Conservation (phyloP, 2,888 invertebrate species). For the Tinea semifulvella region DNA sequence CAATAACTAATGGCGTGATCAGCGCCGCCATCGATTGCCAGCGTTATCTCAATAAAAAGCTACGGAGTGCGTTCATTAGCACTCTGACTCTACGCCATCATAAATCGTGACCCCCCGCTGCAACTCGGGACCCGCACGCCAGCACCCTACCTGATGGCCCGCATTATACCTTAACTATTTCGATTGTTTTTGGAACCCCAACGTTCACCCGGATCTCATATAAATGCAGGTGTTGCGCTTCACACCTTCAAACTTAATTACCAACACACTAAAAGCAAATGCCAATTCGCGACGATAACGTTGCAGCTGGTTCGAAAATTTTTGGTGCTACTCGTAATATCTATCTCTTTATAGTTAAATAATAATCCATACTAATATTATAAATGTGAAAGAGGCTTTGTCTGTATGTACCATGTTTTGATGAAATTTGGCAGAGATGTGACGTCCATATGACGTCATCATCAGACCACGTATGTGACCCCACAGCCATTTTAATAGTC, state of each 20-base stretch:
- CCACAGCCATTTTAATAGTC: too few species aligned
- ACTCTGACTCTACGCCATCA: conserved; percentile 62
- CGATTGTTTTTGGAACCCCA: conserved; percentile 59
- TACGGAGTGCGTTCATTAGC: conserved; percentile 64
- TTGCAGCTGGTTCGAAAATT: conserved; percentile 47
- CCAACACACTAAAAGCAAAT: conserved; percentile 47
- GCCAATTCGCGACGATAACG: conserved; percentile 49
- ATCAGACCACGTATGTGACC: too few species aligned
- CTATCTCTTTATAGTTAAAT: too few species aligned
- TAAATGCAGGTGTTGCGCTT: conserved; percentile 56
- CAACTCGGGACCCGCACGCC: conserved; percentile 45
- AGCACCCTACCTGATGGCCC: conserved; percentile 30
- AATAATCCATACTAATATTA: too few species aligned
- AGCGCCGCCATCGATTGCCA: conserved; percentile 46
- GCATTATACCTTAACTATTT: conserved; percentile 60
- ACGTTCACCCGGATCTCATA: conserved; percentile 59
- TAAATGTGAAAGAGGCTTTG: too few species aligned
- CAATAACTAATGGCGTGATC: conserved; percentile 54
- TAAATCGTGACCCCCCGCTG: conserved; percentile 63
- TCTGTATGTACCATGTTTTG: too few species aligned
- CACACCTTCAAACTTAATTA: conserved; percentile 59
- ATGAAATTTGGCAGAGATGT: too few species aligned
- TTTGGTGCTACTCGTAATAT: too few species aligned
- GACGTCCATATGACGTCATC: too few species aligned
- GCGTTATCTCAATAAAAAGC: conserved; percentile 65